A percentile compares a stretch with the other conserved stretches of the same genome.
These are phyloP conservation scores for Eupithecia tripunctaria DNA, from an alignment of 2,888 invertebrate species.

Conservation along the genomic window DNA sequence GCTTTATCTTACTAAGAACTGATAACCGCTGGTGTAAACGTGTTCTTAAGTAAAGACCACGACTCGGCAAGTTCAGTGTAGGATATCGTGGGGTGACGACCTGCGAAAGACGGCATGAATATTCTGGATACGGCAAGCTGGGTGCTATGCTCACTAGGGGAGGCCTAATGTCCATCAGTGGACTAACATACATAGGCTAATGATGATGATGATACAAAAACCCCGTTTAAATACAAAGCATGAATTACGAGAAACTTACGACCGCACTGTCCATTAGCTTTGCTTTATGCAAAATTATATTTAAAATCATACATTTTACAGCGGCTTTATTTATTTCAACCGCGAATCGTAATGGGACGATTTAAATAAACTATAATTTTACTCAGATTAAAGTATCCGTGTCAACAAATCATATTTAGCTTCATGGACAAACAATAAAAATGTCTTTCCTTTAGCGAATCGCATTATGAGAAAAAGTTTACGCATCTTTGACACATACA, in stretches of 20 bases:
- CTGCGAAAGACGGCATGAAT: too few relatives aligned
- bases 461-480: too few relatives aligned
- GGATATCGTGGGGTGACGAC: too few relatives aligned
- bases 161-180: too few relatives aligned
- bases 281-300: slow-evolving; percentile 51
- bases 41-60: too few relatives aligned
- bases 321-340: slow-evolving; percentile 23
- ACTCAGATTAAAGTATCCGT: slow-evolving; percentile 6
- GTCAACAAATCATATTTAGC: not conserved
- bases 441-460: not conserved
- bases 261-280: slow-evolving; percentile 56
- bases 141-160: too few relatives aligned
- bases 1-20: too few relatives aligned
- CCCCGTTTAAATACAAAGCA: slow-evolving; percentile 51
- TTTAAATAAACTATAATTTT: slow-evolving; percentile 9
- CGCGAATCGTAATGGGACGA: slow-evolving; percentile 3
- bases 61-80: too few relatives aligned
- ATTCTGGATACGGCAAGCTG: too few relatives aligned
- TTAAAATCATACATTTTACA: slow-evolving; percentile 33
- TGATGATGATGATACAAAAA: not conserved
- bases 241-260: slow-evolving; percentile 52
- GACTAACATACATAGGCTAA: too few relatives aligned
- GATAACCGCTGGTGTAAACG: too few relatives aligned
- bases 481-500: not conserved
- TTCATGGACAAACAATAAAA: not conserved